Percentiles rank a stretch among this genome's conserved stretches.
phyloP scores from a whole-genome alignment of 2,888 invertebrate genomes.

The Schrankia costaestrigalis region DNA sequence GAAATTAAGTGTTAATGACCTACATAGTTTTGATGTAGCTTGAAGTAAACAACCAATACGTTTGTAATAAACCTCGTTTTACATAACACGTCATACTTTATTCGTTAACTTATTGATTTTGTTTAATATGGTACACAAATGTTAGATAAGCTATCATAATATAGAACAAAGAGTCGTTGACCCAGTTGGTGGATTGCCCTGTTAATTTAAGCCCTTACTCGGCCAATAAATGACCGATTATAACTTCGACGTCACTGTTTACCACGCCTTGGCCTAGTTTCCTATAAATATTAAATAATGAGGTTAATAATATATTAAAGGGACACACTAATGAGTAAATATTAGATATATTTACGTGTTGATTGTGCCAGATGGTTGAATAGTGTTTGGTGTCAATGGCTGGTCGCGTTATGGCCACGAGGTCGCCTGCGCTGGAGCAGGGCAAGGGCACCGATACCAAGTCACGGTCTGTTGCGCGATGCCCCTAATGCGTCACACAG shows the following conservation, averaged over 20 bases:
- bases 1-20: slow-evolving; percentile 72
- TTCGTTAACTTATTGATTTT: too few relatives aligned
- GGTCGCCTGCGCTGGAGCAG: slow-evolving; percentile 40
- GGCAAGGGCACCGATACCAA: slow-evolving; percentile 50
- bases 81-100: slow-evolving; percentile 8
- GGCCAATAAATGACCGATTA: slow-evolving; percentile 41
- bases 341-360: too few relatives aligned
- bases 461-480: slow-evolving; percentile 31
- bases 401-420: slow-evolving; percentile 34
- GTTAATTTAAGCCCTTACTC: slow-evolving; percentile 58
- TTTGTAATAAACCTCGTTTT: slow-evolving; percentile 9
- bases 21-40: slow-evolving; percentile 42
- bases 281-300: slow-evolving; percentile 17
- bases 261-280: slow-evolving; percentile 62
- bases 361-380: slow-evolving; percentile 21
- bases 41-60: slow-evolving; percentile 14
- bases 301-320: slow-evolving; percentile 16
- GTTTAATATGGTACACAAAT: background rate
- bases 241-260: slow-evolving; percentile 47
- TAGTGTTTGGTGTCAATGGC: slow-evolving; percentile 27
- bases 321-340: slow-evolving; percentile 8
- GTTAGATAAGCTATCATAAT: slow-evolving; percentile 40
- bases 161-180: slow-evolving; percentile 68
- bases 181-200: slow-evolving; percentile 52
- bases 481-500: slow-evolving; percentile 29